These are phyloP conservation scores for Pogonophryne albipinna DNA, from an alignment of 2,797 vertebrate genomes.

Conservation along the genomic window DNA sequence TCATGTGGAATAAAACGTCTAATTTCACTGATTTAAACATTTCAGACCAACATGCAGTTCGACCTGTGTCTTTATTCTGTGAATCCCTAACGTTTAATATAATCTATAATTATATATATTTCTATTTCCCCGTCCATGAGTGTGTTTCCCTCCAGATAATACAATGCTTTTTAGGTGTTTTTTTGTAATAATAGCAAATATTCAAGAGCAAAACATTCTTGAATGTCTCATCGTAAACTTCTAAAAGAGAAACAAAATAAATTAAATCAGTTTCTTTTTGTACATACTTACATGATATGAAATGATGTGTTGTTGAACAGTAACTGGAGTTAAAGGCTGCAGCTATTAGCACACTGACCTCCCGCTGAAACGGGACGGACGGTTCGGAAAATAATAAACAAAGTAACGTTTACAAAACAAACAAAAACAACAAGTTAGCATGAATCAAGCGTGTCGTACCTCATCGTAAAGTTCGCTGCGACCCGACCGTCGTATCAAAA, in stretches of 20 bases:
- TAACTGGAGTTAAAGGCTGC: slow-evolving; percentile 72
- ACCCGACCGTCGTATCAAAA: slow-evolving; percentile 82
- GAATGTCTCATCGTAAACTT: slow-evolving; percentile 93
- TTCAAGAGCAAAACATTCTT: slow-evolving; percentile 94
- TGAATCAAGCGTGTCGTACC: slow-evolving; percentile 66
- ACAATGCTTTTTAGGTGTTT: slow-evolving; percentile 83
- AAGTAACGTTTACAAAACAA: slow-evolving; percentile 26
- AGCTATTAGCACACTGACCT: slow-evolving; percentile 33
- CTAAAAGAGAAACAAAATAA: slow-evolving; percentile 96
- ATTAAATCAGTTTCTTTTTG: slow-evolving; percentile 92
- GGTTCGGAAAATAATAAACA: slow-evolving; percentile 32
- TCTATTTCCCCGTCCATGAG: slow-evolving; percentile 86
- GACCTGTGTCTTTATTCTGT: slow-evolving; percentile 59
- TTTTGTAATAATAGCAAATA: slow-evolving; percentile 93
- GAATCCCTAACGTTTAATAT: slow-evolving; percentile 80
- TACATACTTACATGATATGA: slow-evolving; percentile 97
- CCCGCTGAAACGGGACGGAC: slow-evolving; percentile 43
- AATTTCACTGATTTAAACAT: background rate
- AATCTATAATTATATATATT: slow-evolving; percentile 92
- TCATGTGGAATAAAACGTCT: slow-evolving; percentile 23
- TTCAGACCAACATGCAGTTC: slow-evolving; percentile 85
- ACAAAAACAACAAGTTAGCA: background rate
- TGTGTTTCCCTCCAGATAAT: slow-evolving; percentile 91
- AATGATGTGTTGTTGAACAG: slow-evolving; percentile 86
- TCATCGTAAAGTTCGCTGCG: slow-evolving; percentile 19